phyloP scores from a whole-genome alignment of 2,888 invertebrate species.

The Melieria omissa region DNA sequence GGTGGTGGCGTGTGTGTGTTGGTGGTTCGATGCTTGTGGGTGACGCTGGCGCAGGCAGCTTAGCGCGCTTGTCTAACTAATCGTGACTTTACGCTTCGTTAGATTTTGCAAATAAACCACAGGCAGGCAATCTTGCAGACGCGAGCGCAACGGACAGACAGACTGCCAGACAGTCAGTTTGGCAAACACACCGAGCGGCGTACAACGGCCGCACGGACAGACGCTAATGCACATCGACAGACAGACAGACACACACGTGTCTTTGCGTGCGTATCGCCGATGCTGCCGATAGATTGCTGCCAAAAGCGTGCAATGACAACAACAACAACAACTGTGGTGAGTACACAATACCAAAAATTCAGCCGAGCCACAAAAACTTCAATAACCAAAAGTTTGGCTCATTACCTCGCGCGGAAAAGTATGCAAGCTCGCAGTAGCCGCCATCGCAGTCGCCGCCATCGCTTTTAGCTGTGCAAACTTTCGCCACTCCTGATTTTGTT shows the following conservation, averaged over 20 bases:
- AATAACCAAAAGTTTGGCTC: slow-evolving; percentile 59
- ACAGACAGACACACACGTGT: background rate
- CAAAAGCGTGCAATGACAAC: background rate
- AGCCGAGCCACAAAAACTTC: slow-evolving; percentile 44
- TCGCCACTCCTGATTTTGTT: background rate
- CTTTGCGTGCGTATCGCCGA: slow-evolving; percentile 8
- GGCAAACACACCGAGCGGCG: background rate
- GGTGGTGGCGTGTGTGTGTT: background rate
- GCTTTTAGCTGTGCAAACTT: slow-evolving; percentile 1
- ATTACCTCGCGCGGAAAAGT: slow-evolving; percentile 47
- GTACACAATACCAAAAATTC: slow-evolving; percentile 12
- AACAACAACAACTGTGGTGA: background rate
- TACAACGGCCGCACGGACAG: background rate
- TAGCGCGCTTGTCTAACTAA: slow-evolving; percentile 65
- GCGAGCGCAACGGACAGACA: background rate
- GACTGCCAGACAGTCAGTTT: background rate
- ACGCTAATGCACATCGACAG: background rate
- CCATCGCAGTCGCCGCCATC: background rate
- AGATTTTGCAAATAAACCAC: slow-evolving; percentile 61
- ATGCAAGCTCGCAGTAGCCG: no score
- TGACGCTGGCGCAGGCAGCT: slow-evolving; percentile 48
- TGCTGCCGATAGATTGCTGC: slow-evolving; percentile 9
- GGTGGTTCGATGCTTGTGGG: background rate
- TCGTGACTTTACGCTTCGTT: slow-evolving; percentile 65
- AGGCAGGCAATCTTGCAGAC: slow-evolving; percentile 22